phyloP scores from a whole-genome alignment of 2,888 invertebrate species.

The Drosophila setosimentum region DNA sequence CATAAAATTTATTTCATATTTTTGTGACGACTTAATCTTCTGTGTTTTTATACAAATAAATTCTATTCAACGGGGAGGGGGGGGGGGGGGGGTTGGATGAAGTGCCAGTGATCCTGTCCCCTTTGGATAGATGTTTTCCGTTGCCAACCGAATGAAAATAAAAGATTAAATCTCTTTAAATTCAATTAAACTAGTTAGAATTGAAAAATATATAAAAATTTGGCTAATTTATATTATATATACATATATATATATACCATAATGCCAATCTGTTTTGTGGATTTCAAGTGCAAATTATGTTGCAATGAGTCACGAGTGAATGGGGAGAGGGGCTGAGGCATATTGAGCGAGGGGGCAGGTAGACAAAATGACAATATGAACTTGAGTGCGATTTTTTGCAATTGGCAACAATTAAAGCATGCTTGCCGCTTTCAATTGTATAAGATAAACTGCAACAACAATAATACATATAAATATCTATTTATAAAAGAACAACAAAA shows the following conservation, averaged over 20 bases:
- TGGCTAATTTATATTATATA: neutral
- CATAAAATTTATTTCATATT: slow-evolving; percentile 40
- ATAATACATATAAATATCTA: slow-evolving; percentile 34
- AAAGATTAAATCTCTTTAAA: neutral
- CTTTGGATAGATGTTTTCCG: neutral
- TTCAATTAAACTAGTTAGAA: neutral
- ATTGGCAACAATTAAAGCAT: slow-evolving; percentile 61
- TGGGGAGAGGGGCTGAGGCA: neutral
- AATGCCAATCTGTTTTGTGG: slow-evolving; percentile 16
- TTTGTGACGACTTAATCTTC: slow-evolving; percentile 33
- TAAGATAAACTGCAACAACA: slow-evolving; percentile 23
- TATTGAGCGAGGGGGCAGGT: neutral
- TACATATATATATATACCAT: neutral
- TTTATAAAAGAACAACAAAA: slow-evolving; percentile 74
- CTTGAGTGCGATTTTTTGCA: slow-evolving; percentile 38
- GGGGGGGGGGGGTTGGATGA: too few species aligned
- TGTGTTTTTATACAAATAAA: slow-evolving; percentile 1
- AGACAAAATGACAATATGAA: slow-evolving; percentile 14
- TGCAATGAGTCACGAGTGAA: slow-evolving; percentile 48
- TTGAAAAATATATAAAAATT: neutral
- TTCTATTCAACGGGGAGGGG: neutral
- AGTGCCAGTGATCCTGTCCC: neutral
- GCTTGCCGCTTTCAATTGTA: slow-evolving; percentile 35
- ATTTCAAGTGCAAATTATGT: slow-evolving; percentile 32
- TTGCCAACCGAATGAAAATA: neutral